Evolutionary conservation across 2,113 vertebrate genomes (phyloP), one percentile per base, ranked within the genome.

Genomic region (Amazona vittata): DNA sequence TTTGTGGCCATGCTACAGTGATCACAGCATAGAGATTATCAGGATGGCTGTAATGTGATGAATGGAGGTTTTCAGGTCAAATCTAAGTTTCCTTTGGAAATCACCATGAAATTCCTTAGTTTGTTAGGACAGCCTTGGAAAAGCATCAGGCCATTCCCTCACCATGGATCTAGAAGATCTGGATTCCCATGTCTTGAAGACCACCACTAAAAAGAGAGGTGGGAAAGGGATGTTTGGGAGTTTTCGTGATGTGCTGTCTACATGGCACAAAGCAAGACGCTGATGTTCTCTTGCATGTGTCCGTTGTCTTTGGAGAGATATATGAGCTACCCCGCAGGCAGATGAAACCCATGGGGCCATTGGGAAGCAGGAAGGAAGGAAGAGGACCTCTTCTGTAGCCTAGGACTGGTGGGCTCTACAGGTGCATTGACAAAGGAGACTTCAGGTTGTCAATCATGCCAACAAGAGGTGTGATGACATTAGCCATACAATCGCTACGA

Each of bases 401-500:
- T 14, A 28, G 33, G 35, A 22, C 57, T 33, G n/a, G 17, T 24
- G 68, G 79, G 6, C 31, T 83, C 20, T 68, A 31, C 47, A 35
- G 26, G 39, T 53, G 31, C 71, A 53, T 8, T 55, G 28, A 37
- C 12, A n/a, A 41, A 15, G 18, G 13, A 80, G 65, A 77, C n/a
- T 44, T 86, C 15, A 49, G n/a, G 25, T 60, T 79, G 46, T 50
- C 21, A n/a, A 0, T 80, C 46, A 10, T 12, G 29, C 24, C 9
- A 7, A 12, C 6, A 7, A 77, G 77, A 55, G 26, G 25, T 50
- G 19, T 37, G 41, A 31, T 70, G 76, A 22, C 28, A 46, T 46
- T 46, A 70, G 15, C n/a, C 0, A 0, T 33, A 31, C 39, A 37
- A 11, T 63, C 46, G 9, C 37, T 37, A 37, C 1, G 0, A 6